These are phyloP conservation scores for Corythaixoides concolor DNA, from an alignment of 2,113 vertebrate genomes.

Conservation along the genomic window DNA sequence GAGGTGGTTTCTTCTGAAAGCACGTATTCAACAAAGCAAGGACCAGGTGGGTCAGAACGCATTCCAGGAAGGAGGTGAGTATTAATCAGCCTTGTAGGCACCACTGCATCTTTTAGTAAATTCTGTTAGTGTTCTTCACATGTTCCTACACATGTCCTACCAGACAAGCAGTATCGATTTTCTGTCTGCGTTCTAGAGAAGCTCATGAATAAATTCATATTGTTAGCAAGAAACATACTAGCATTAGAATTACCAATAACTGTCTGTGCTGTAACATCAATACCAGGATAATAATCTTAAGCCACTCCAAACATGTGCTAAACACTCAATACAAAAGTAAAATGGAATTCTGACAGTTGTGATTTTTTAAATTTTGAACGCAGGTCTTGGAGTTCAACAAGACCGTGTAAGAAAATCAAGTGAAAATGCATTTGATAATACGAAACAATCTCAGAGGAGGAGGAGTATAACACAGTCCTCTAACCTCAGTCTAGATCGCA, in stretches of 20 bases:
- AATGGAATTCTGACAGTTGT: not conserved
- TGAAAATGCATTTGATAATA: not conserved
- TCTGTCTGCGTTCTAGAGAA: not conserved
- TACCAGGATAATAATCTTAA: not conserved
- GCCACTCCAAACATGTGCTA: not conserved
- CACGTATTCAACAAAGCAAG: not conserved
- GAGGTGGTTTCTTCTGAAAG: not conserved
- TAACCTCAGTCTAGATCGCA: not conserved
- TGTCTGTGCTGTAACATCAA: not conserved
- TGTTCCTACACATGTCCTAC: not conserved
- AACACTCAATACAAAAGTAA: not conserved
- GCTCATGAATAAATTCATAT: constrained; percentile 1
- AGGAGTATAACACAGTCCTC: not conserved
- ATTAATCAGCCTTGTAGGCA: not conserved
- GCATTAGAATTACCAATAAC: not conserved
- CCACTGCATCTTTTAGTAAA: not conserved
- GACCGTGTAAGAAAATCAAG: not conserved
- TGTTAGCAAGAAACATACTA: not conserved
- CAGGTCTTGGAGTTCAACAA: not conserved
- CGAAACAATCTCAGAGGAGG: constrained; percentile 18
- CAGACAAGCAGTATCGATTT: not conserved
- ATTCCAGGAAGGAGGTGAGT: not conserved
- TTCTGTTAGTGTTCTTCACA: not conserved
- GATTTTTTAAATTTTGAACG: not conserved
- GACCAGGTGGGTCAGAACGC: not conserved